These are phyloP conservation scores for Drosophila macrospina DNA, from an alignment of 2,888 invertebrate species.

Conservation along the genomic window DNA sequence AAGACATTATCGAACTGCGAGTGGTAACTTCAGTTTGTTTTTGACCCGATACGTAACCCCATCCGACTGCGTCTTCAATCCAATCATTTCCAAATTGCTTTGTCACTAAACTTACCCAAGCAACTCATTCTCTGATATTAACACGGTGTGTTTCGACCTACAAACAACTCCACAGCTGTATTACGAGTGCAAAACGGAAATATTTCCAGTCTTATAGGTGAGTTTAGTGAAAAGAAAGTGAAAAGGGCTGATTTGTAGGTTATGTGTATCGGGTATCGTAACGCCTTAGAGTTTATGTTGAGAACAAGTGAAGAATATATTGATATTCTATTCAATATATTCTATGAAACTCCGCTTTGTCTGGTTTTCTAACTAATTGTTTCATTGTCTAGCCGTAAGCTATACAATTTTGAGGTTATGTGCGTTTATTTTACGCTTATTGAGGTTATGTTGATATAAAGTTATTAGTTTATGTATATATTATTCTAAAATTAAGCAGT, in stretches of 20 bases:
- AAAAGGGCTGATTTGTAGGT: background rate
- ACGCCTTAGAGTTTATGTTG: too few species aligned
- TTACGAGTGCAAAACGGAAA: background rate
- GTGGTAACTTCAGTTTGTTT: conserved; percentile 7
- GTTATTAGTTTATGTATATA: too few species aligned
- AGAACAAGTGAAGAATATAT: too few species aligned
- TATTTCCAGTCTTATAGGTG: background rate
- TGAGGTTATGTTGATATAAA: too few species aligned
- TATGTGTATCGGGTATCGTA: background rate
- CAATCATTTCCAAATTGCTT: conserved; percentile 8
- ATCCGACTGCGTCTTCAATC: conserved; percentile 4
- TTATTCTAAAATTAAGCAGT: too few species aligned
- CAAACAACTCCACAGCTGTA: background rate
- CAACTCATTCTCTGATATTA: background rate
- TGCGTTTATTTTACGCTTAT: too few species aligned
- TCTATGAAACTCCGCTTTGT: too few species aligned
- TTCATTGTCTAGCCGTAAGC: too few species aligned
- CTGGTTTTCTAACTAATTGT: too few species aligned
- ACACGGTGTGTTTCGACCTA: background rate
- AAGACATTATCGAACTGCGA: too few species aligned
- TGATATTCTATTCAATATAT: too few species aligned
- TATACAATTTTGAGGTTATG: too few species aligned
- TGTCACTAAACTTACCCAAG: background rate
- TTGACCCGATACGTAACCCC: conserved; percentile 17
- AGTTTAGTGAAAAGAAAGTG: background rate